Percentiles rank a stretch among this genome's conserved stretches.
phyloP scores from a whole-genome alignment of 2,797 vertebrate species.

The Sebastes nivosus region DNA sequence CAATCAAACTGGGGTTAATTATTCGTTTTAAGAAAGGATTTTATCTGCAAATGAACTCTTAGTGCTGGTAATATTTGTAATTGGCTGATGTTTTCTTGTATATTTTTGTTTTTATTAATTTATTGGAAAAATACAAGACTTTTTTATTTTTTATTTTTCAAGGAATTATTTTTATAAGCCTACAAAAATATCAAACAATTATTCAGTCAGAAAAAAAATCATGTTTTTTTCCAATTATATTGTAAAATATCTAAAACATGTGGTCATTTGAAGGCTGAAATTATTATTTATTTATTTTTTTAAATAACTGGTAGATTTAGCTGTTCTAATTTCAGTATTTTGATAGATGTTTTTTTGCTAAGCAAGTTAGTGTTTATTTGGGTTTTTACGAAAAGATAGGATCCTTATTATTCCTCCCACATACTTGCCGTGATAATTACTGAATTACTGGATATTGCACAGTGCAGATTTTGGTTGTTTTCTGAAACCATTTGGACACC shows the following conservation, averaged over 20 bases:
- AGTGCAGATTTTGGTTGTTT: background rate
- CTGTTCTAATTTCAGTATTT: background rate
- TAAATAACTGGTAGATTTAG: background rate
- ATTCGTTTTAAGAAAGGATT: background rate
- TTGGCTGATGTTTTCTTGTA: background rate
- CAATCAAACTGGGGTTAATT: background rate
- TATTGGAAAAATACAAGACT: too few species aligned
- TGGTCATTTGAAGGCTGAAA: background rate
- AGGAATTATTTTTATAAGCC: background rate
- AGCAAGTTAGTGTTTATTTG: background rate
- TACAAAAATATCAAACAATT: background rate
- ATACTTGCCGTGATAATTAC: background rate
- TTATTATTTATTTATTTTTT: background rate
- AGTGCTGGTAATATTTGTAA: background rate
- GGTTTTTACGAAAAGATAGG: background rate
- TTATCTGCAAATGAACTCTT: background rate
- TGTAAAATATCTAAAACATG: background rate
- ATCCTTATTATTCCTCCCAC: background rate
- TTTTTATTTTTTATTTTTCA: background rate
- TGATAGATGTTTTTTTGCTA: background rate
- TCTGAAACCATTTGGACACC: slow-evolving; percentile 1
- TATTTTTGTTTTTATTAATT: background rate
- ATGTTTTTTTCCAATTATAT: background rate
- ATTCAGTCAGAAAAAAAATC: background rate
- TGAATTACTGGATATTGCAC: background rate